phyloP scores from a whole-genome alignment of 1,140 invertebrate genomes.

The Leptonema lineaticorne region DNA sequence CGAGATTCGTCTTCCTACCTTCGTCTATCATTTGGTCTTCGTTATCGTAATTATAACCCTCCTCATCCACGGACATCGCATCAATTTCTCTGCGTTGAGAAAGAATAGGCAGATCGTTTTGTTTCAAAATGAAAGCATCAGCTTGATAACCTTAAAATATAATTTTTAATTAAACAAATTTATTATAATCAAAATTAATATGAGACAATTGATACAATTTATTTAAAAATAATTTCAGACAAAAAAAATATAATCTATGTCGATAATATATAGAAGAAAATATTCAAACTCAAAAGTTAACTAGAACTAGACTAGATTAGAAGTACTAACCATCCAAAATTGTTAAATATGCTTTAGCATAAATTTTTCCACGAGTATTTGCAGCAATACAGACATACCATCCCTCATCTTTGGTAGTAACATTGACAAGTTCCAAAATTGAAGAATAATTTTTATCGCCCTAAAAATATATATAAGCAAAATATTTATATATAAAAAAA shows the following conservation, averaged over 20 bases:
- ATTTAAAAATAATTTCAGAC: too few species aligned
- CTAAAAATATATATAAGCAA: too few species aligned
- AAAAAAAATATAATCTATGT: too few species aligned
- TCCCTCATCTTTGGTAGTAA: conserved; percentile 83
- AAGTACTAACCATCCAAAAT: conserved; percentile 80
- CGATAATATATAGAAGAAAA: too few species aligned
- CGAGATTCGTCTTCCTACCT: conserved; percentile 40
- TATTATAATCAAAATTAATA: too few species aligned
- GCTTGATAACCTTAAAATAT: conserved; percentile 50
- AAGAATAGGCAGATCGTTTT: conserved; percentile 43
- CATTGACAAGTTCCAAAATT: conserved; percentile 74
- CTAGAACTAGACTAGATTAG: too few species aligned
- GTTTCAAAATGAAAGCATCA: conserved; percentile 45
- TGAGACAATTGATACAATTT: too few species aligned
- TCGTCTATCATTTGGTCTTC: conserved; percentile 44
- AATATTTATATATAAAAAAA: not conserved
- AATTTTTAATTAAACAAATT: not conserved
- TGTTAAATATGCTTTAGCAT: conserved; percentile 78
- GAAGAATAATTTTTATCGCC: conserved; percentile 61
- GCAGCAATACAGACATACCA: conserved; percentile 91
- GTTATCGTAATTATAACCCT: conserved; percentile 49
- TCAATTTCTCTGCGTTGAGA: conserved; percentile 42
- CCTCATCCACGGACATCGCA: conserved; percentile 42
- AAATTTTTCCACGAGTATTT: conserved; percentile 76
- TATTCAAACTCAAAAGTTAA: too few species aligned